Evolutionary conservation across 2,113 vertebrate genomes (phyloP).

Genomic region (Corvus moneduloides): DNA sequence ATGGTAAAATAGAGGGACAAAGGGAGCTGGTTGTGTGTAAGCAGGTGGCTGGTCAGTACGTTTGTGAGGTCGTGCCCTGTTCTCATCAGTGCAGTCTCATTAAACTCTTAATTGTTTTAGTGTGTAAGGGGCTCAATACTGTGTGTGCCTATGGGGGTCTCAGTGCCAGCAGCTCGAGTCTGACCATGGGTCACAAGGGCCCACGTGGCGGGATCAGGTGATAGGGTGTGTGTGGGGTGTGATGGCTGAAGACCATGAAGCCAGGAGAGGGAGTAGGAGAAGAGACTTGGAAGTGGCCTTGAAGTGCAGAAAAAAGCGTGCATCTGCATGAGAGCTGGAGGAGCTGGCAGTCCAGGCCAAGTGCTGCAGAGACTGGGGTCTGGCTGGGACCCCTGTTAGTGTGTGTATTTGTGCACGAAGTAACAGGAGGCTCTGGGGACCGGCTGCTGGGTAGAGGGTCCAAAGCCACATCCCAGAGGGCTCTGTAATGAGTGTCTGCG

Average conservation of each 20-base stretch:
- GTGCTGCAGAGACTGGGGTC: neutral
- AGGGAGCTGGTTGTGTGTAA: neutral
- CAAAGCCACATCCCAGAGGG: neutral
- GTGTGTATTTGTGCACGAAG: neutral
- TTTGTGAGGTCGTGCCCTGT: neutral
- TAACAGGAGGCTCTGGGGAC: neutral
- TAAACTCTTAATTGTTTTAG: neutral
- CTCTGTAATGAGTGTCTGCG: rapidly evolving
- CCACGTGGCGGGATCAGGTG: rapidly evolving
- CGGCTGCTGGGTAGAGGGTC: neutral
- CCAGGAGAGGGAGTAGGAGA: neutral
- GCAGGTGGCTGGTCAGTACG: neutral
- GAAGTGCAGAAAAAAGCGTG: rapidly evolving
- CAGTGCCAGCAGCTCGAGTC: neutral
- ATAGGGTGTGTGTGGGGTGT: rapidly evolving
- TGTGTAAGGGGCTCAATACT: neutral
- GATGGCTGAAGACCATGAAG: rapidly evolving
- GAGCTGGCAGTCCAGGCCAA: neutral
- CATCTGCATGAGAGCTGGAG: neutral
- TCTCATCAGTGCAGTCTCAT: neutral
- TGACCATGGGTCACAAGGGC: neutral
- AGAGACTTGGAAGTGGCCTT: neutral
- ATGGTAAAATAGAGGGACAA: neutral
- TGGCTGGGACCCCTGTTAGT: neutral
- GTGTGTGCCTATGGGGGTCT: neutral